Percentiles rank a stretch among this genome's conserved stretches.
Conservation (phyloP, 30 jellyfish, hydroid and myxozoan genomes). For the Pseudorhiza aurosa region DNA sequence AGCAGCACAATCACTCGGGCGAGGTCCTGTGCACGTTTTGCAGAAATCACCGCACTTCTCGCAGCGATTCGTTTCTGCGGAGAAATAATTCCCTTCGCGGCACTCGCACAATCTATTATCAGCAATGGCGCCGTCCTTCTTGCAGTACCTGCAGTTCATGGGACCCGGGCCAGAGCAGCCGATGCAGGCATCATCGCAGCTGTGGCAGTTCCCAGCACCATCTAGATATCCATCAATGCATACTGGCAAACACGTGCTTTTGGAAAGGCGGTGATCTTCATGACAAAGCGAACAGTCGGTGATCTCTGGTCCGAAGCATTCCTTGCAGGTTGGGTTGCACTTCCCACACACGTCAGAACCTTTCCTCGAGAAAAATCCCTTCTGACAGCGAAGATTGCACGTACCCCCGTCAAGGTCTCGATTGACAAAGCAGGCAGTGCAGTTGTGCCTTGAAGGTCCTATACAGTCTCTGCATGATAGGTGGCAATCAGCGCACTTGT, state of each 20-base stretch:
- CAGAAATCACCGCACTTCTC: constrained; percentile 31
- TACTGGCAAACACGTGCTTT: constrained; percentile 13
- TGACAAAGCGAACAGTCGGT: constrained; percentile 20
- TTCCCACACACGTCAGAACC: constrained; percentile 19
- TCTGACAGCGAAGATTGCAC: constrained; percentile 29
- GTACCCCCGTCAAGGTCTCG: background rate
- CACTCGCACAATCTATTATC: constrained; percentile 19
- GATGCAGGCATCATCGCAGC: constrained; percentile 31
- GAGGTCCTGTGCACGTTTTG: constrained; percentile 48
- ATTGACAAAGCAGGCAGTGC: constrained; percentile 47
- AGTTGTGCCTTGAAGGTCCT: constrained; percentile 33
- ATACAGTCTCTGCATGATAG: constrained; percentile 54
- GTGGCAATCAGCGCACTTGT: constrained; percentile 38
- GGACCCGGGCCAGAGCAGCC: constrained; percentile 30
- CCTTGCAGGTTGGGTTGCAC: constrained; percentile 21
- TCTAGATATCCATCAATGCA: constrained; percentile 35
- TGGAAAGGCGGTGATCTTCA: constrained; percentile 11
- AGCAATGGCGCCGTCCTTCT: background rate
- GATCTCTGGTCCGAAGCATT: constrained; percentile 17
- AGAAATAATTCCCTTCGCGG: constrained; percentile 18
- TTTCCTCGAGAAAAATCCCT: constrained; percentile 29
- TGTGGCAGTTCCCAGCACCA: background rate
- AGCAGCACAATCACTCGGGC: constrained; percentile 27
- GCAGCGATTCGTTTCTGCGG: background rate
- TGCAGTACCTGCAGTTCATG: constrained; percentile 39